Evolutionary conservation across 2,113 vertebrate species (phyloP).

Genomic region (Climacteris rufus): DNA sequence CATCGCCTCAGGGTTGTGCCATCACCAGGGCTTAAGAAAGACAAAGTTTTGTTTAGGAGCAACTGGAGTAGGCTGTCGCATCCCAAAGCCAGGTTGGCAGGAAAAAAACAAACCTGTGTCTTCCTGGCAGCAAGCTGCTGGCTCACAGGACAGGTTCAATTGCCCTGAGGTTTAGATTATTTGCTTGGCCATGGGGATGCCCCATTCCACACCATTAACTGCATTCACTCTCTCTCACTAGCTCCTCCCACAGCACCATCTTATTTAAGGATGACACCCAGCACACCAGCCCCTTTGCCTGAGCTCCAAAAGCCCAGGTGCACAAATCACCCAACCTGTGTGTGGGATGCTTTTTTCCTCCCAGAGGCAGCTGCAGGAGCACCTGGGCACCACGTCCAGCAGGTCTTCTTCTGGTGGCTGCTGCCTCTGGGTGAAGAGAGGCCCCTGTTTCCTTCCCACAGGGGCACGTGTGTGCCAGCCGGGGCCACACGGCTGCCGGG

Average conservation of each 20-base stretch:
- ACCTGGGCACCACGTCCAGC: not conserved
- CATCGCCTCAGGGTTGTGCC: not conserved
- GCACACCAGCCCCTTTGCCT: not conserved
- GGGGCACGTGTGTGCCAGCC: not conserved
- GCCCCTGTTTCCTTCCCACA: not conserved
- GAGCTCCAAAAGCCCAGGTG: not conserved
- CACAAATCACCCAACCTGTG: not conserved
- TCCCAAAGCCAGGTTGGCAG: not conserved
- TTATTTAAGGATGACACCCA: not conserved
- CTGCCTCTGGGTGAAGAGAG: not conserved
- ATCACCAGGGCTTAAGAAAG: not conserved
- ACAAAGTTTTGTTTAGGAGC: not conserved
- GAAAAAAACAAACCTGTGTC: not conserved
- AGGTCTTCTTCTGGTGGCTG: not conserved
- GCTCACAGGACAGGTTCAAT: not conserved
- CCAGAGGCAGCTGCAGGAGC: not conserved
- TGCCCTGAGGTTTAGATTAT: not conserved
- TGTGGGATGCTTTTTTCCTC: not conserved
- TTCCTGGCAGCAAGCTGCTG: not conserved
- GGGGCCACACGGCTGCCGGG: not conserved
- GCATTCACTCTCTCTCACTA: not conserved
- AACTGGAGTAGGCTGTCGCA: not conserved
- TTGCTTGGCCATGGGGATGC: fast-evolving
- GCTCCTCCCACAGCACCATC: not conserved
- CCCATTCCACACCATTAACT: not conserved